Base-by-base conservation (phyloP, 1,140 invertebrate species). In the Bombus superbus region DNA sequence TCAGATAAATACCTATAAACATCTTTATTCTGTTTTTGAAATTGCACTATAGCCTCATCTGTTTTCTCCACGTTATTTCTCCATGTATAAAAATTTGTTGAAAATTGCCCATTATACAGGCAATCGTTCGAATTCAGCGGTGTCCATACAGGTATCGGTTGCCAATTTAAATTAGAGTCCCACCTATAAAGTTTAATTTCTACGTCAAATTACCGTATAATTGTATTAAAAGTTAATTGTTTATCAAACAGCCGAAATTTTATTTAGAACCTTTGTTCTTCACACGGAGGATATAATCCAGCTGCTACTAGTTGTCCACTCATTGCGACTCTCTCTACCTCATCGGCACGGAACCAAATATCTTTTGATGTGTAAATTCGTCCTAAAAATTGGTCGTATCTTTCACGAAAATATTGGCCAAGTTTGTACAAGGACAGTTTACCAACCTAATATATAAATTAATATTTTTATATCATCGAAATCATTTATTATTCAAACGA, bases 61-160 rank as follows among this genome's bases (percentile, higher is more conserved):
- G 68, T 79, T 22, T n/a, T 53, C 22, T 80, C 66, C 0, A 80
- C 76, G 0, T 35, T 2, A 1, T 42, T 10, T 32, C 53, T 62
- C 75, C 28, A 40, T 32, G 25, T 32, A 10, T n/a, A 11, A 62
- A 18, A 72, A 25, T 47, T 80, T 6, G 44, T 2, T 15, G 42
- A 80, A 59, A 47, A 47, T 38, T 64, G 15, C 5, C 40, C 40
- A 3, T 38, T 79, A 22, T 79, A 84, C 5, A 84, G n/a, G 22
- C 72, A 62, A 62, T 84, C 40, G 1, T 0, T 32, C 1, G 40
- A 22, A 6, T 10, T 8, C 15, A 53, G 32, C 4, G 32, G 2
- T 44, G 76, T 40, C 83, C 76, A 79, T 62, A 84, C 32, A 3
- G 83, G 83, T 72, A 84, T 68, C 9, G 83, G 83, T 25, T 84